Percentiles rank a stretch among this genome's conserved stretches.
These are phyloP conservation scores for Hydrolagus affinis DNA, from an alignment of 2,113 vertebrate species.

Conservation along the genomic window DNA sequence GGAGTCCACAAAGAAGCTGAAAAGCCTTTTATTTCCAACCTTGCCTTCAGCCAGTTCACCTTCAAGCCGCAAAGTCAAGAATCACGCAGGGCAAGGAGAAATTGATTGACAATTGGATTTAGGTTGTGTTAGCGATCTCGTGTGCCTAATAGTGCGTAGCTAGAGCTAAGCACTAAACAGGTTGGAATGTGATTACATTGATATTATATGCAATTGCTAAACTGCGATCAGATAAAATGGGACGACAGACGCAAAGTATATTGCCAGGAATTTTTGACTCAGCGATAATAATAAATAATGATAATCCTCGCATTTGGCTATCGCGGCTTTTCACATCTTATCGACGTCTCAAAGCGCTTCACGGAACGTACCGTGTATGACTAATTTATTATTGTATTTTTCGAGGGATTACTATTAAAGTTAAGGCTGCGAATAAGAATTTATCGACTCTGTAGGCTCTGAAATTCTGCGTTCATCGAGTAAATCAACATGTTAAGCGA, in stretches of 20 bases:
- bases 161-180: neutral
- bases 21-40: neutral
- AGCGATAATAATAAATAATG: no score
- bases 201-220: neutral
- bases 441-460: no score
- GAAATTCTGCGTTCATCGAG: no score
- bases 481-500: no score
- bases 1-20: neutral
- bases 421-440: no score
- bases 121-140: neutral
- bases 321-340: no score
- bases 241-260: neutral
- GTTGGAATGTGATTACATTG: conserved; percentile 4
- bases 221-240: neutral
- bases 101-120: conserved; percentile 26
- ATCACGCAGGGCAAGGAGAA: neutral
- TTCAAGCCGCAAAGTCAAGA: neutral
- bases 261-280: neutral
- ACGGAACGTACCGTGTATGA: no score
- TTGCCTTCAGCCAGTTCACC: neutral
- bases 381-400: no score
- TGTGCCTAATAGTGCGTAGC: conserved; percentile 10
- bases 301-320: no score
- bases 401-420: no score
- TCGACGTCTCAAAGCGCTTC: no score